Evolutionary conservation across 2,888 invertebrate species (phyloP).

Genomic region (Philereme vetulata): DNA sequence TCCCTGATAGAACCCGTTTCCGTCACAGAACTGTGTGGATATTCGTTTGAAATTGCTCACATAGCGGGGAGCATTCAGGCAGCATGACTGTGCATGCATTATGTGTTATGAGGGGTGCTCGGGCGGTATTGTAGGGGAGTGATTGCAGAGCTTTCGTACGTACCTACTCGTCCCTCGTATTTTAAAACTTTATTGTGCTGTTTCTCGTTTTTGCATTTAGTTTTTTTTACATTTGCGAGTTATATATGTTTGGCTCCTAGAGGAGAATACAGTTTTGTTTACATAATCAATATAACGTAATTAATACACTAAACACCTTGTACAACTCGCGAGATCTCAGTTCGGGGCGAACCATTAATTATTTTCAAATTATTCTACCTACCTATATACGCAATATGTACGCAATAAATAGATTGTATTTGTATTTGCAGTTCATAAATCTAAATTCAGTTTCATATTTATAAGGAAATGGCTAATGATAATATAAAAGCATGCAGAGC

Average conservation of each 20-base stretch:
- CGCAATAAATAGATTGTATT: too few species aligned
- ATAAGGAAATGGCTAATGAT: too few species aligned
- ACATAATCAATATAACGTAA: not conserved
- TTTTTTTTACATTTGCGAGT: not conserved
- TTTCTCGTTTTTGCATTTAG: constrained; percentile 1
- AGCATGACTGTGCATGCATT: constrained; percentile 70
- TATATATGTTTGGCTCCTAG: not conserved
- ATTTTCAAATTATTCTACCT: too few species aligned
- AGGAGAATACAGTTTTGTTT: not conserved
- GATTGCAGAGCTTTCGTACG: constrained; percentile 51
- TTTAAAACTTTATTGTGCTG: constrained; percentile 15
- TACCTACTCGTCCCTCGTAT: constrained; percentile 32
- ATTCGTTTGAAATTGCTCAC: constrained; percentile 57
- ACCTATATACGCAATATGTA: too few species aligned
- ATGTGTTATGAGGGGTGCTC: constrained; percentile 64
- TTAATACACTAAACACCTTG: not conserved
- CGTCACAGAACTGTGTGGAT: constrained; percentile 10
- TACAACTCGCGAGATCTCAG: not conserved
- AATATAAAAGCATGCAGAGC: not conserved
- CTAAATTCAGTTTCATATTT: not conserved
- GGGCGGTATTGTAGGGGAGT: constrained; percentile 50
- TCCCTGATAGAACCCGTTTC: constrained; percentile 2
- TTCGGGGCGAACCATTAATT: too few species aligned
- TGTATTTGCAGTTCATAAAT: not conserved
- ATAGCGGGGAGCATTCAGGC: constrained; percentile 54